A percentile compares a stretch with the other conserved stretches of the same genome.
These are phyloP conservation scores for Nematopogon swammerdamellus DNA, from an alignment of 2,888 invertebrate species.

Conservation along the genomic window DNA sequence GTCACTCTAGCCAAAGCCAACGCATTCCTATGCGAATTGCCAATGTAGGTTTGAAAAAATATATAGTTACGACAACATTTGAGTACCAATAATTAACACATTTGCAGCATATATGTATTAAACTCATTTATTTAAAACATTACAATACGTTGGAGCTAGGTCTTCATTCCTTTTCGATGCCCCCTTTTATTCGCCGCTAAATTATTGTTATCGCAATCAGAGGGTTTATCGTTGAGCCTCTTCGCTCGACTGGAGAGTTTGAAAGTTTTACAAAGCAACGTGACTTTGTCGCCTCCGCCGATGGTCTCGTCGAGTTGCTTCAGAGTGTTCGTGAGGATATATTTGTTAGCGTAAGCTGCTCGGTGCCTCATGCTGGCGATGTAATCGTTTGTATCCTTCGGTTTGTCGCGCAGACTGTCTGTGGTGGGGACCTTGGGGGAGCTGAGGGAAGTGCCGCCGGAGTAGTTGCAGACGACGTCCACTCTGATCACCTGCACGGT, in stretches of 20 bases:
- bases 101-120: no score
- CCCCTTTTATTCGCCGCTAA: no score
- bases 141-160: no score
- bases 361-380: background rate
- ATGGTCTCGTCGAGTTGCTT: constrained; percentile 38
- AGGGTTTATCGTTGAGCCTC: background rate
- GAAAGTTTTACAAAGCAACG: constrained; percentile 44
- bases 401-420: constrained; percentile 12
- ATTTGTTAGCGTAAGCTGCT: constrained; percentile 25
- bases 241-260: constrained; percentile 29
- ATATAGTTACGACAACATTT: no score
- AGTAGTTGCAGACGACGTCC: constrained; percentile 41
- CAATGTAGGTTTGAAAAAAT: no score
- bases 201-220: no score
- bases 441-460: constrained; percentile 12
- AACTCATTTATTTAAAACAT: no score
- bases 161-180: no score
- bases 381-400: constrained; percentile 7
- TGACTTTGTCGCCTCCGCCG: constrained; percentile 39
- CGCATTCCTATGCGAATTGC: no score
- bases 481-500: constrained; percentile 49
- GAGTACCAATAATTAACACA: no score
- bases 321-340: constrained; percentile 35
- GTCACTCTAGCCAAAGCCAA: no score
- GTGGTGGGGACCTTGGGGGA: constrained; percentile 9